A percentile compares a stretch with the other conserved stretches of the same genome.
These are phyloP conservation scores for Atta colombica DNA, from an alignment of 1,140 invertebrate species.

Conservation along the genomic window DNA sequence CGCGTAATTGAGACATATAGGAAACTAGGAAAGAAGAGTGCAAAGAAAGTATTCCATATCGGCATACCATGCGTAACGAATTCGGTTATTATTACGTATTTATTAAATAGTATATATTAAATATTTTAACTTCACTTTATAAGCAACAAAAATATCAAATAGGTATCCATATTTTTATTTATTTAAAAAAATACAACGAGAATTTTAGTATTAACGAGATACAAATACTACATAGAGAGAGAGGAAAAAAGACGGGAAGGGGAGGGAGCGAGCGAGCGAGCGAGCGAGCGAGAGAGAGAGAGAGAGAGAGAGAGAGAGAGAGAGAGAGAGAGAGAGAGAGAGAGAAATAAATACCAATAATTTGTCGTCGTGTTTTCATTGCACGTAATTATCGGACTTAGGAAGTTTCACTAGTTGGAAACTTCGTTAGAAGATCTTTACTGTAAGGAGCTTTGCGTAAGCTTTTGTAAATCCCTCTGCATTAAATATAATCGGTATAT, in stretches of 20 bases:
- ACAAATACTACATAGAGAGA: not conserved
- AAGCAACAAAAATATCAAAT: not conserved
- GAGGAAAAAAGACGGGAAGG: not conserved
- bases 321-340: not conserved
- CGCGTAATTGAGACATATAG: not conserved
- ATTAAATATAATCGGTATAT: conserved; percentile 63
- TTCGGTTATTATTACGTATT: not conserved
- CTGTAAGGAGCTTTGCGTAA: conserved; percentile 69
- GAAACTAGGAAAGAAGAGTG: not conserved
- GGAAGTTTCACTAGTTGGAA: conserved; percentile 58
- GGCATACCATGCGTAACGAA: not conserved
- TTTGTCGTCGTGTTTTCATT: conserved; percentile 60
- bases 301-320: not conserved
- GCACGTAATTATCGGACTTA: conserved; percentile 65
- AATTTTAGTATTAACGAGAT: conserved; percentile 2
- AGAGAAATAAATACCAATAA: conserved; percentile 3
- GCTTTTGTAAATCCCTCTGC: conserved; percentile 65
- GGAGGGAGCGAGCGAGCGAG: not conserved
- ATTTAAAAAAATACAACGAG: not conserved
- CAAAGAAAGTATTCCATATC: not conserved
- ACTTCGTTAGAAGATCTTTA: conserved; percentile 69
- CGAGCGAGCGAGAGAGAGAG: not conserved
- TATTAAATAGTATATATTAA: too few species aligned
- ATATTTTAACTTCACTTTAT: not conserved
- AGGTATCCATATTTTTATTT: not conserved